Evolutionary conservation across 2,888 invertebrate species (phyloP), one percentile per base, ranked within the genome.

Genomic region (Morpho achilles): DNA sequence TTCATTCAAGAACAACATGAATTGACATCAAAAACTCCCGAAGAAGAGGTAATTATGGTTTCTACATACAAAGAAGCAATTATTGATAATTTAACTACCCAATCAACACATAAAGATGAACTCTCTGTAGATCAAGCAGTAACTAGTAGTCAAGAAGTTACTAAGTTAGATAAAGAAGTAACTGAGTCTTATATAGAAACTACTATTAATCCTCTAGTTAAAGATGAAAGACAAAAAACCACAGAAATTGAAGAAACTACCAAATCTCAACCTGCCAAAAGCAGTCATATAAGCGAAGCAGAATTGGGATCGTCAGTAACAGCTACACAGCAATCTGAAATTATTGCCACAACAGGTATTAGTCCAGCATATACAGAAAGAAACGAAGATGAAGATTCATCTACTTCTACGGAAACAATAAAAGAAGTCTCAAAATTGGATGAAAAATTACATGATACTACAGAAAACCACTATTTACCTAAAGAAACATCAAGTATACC

Each of bases 291-390:
- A 58, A 43, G 32, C 47, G 59, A 42, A 58, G 54, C 56, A 32
- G 61, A 62, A 10, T 64, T 63, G 7, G 63, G 50, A 56, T 50
- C 39, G 10, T 41, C 41, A 23, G n/a, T 50, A 46, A 50, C 6
- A 50, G 68, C 61, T 56, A 65, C 52, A 49, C 55, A 43, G 54
- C 66, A 63, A 53, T 54, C 57, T 58, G 61, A 63, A n/a, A 69
- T 68, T 23, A 63, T 62, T 8, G 52, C 69, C 23, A 64, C 66
- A 59, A 58, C 59, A 51, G 61, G 61, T 61, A 32, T 32, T 32
- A 32, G 32, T 32, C 53, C 60, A 41, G 56, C 59, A 51, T n/a
- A 43, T 43, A 51, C 43, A 51, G 9, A 3, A 6, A 39, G 44
- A 8, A 43, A 10, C 5, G 44, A 10, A 32, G 43, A 46, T 9